Percentiles rank a stretch among this genome's conserved stretches.
Conservation (phyloP, 2,888 invertebrate species). For the Prenolepis imparis region DNA sequence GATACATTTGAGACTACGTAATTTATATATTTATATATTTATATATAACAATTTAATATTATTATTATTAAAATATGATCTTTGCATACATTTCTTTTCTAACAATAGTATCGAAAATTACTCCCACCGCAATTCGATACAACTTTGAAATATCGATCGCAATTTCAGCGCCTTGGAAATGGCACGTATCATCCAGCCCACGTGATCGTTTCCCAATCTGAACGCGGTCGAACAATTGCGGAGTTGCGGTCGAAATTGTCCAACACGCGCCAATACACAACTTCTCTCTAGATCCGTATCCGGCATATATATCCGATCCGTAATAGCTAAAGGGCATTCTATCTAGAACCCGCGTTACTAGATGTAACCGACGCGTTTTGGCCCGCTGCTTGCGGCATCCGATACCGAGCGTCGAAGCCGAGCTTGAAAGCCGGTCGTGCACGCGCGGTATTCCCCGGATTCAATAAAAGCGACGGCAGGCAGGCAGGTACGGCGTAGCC, state of each 20-base stretch:
- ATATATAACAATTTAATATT: background rate
- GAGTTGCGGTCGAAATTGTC: conserved; percentile 10
- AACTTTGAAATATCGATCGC: background rate
- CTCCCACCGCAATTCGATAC: background rate
- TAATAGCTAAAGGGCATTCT: conserved; percentile 34
- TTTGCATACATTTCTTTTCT: background rate
- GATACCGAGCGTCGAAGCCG: conserved; percentile 20
- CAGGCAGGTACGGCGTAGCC: conserved; percentile 68
- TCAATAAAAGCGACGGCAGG: conserved; percentile 74
- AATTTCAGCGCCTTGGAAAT: background rate
- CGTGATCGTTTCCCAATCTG: background rate
- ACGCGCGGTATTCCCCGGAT: conserved; percentile 67
- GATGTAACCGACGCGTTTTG: conserved; percentile 17
- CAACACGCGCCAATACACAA: background rate
- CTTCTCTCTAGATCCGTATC: background rate
- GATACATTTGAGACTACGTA: background rate
- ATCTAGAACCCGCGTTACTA: conserved; percentile 4
- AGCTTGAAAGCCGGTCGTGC: conserved; percentile 57
- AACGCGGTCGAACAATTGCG: background rate
- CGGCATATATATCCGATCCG: background rate
- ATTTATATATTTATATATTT: background rate
- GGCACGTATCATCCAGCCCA: background rate
- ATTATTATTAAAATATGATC: background rate
- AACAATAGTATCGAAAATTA: background rate
- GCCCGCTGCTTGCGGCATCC: conserved; percentile 5